Evolutionary conservation across 2,888 invertebrate genomes (phyloP), one percentile per base, ranked within the genome.

Genomic region (Xanthia togata): DNA sequence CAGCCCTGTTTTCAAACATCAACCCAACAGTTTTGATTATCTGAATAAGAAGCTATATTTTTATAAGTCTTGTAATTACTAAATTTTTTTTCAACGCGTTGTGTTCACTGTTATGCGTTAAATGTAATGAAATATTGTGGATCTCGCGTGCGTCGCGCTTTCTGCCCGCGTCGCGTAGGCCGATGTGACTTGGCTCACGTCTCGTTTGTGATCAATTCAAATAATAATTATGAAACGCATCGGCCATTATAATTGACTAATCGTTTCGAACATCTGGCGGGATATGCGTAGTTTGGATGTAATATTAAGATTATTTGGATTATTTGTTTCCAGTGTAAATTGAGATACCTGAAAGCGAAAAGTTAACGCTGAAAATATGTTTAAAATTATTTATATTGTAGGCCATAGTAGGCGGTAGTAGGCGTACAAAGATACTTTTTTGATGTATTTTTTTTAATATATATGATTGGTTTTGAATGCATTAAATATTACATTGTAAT

Each of bases 161-260:
- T 88, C 88, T 88, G 80, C 78, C 69, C 76, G 35, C 85, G 55
- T 64, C 60, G 63, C 85, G 55, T 64, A 57, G 63, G 6, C 70
- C 70, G 77, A 67, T 70, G 70, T 50, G 79, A 59, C 62, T 59
- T 53, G 31, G 53, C 69, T 62, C 50, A 44, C 65, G 55, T 55
- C 73, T 76, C 72, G 47, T 89, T 70, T 86, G 87, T 79, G 89
- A 90, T 87, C 86, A 79, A 88, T 89, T 88, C 86, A 86, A 91
- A 35, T 26, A 57, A 26, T 55, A 26, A 89, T 91, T 89, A 91
- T 90, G 90, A 90, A 90, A 92, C 87, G 85, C 84, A 85, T 79
- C 63, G 83, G 77, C 87, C 88, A 89, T 88, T 74, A 65, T 76
- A 79, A 80, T 83, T 83, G 50, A 60, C 63, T 70, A 77, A 79